phyloP scores from a whole-genome alignment of 1,140 invertebrate species.

The Microplitis mediator region DNA sequence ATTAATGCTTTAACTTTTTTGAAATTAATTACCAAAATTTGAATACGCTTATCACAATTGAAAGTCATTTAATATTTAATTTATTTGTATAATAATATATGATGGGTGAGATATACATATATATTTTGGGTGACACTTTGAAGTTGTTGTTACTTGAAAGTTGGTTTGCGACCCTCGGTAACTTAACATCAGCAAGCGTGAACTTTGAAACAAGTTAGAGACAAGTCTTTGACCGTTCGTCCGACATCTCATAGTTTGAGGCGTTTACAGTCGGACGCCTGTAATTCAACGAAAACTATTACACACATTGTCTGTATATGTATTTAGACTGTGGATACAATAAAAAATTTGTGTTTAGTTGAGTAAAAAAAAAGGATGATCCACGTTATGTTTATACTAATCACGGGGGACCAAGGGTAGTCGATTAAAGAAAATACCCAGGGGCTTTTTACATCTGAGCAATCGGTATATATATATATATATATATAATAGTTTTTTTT shows the following conservation, averaged over 20 bases:
- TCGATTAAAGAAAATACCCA: slow-evolving; percentile 24
- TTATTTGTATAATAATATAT: too few species aligned
- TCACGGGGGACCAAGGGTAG: neutral
- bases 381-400: slow-evolving; percentile 25
- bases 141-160: neutral
- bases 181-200: neutral
- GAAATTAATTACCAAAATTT: too few species aligned
- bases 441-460: neutral
- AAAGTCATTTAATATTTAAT: too few species aligned
- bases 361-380: neutral
- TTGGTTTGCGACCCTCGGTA: neutral
- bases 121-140: neutral
- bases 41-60: too few species aligned
- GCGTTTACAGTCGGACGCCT: neutral
- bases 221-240: neutral
- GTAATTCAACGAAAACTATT: neutral
- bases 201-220: neutral
- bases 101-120: too few species aligned
- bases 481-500: neutral
- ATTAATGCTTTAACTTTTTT: too few species aligned
- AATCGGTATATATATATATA: neutral
- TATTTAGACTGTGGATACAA: too few species aligned
- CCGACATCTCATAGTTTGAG: neutral
- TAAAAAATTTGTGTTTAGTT: neutral
- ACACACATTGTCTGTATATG: too few species aligned